Base-by-base conservation (phyloP, 2,113 vertebrate species). In the Hylia prasina region DNA sequence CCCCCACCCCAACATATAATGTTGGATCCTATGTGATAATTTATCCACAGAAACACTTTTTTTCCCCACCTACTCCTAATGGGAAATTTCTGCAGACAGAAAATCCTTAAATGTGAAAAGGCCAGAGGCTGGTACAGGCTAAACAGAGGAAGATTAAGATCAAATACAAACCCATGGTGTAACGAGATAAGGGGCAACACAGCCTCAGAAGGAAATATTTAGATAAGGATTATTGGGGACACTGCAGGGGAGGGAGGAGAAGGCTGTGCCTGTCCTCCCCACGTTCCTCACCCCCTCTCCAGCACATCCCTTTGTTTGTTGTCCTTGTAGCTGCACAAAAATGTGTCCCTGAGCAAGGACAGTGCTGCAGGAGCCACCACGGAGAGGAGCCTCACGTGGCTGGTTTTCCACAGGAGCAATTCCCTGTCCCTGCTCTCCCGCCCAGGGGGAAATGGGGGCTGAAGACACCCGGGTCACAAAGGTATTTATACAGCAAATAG, bases 121-220 rank as follows among this genome's bases (percentile, higher is more conserved):
- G 77, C 87, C 81, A 87, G 77, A 56, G 77, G 78, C 83, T 91
- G 48, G 42, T 37, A 42, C 56, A 16, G 91, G 40, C 57, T 48
- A 87, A 94, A 90, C 1, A 87, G 83, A 71, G 71, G 68, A 45
- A 76, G 95, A 89, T 92, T 68, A 84, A 75, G 72, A 94, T 91
- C 90, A 86, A 84, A 92, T 23, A 84, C 75, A 81, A 89, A 91
- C 17, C 5, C 80, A 22, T 7, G 31, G 69, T 60, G 65, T 89
- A 84, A 78, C 39, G n/a, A 75, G 89, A 71, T 84, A 87, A 89
- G 76, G 78, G 65, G 51, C 69, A 82, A 22, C 20, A 28, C 16
- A 14, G 30, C 85, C 50, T 71, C 77, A 87, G 72, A 71, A 47
- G 7, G 24, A 88, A 96, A 82, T 84, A 79, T 72, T 84, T 75